Conservation (phyloP, 2,888 invertebrate genomes). For the Lithophane socia region DNA sequence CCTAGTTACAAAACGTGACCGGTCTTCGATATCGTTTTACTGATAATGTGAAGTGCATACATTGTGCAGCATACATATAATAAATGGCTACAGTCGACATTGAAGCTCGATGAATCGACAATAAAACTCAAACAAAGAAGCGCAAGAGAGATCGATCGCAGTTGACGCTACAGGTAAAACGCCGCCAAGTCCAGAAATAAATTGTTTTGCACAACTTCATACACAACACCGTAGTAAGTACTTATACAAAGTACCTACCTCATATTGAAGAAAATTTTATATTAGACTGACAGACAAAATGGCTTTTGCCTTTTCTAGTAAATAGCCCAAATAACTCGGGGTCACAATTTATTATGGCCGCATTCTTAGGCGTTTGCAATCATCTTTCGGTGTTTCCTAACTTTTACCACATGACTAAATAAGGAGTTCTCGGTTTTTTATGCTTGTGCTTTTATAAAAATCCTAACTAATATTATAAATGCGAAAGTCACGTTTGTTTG, state of each 20-base stretch:
- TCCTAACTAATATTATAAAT: too few species aligned
- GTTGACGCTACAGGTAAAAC: constrained; percentile 22
- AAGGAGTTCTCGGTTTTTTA: too few species aligned
- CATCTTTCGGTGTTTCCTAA: too few species aligned
- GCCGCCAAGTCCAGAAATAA: constrained; percentile 57
- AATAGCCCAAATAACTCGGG: neutral
- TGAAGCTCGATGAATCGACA: constrained; percentile 2
- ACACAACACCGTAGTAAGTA: neutral
- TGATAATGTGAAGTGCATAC: constrained; percentile 42
- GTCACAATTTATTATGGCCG: neutral
- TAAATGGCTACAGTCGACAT: neutral
- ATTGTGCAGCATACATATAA: constrained; percentile 6
- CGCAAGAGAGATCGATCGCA: neutral
- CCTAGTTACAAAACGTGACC: constrained; percentile 20
- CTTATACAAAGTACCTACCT: neutral
- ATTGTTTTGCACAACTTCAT: constrained; percentile 8
- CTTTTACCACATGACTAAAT: too few species aligned
- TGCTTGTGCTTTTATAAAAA: too few species aligned
- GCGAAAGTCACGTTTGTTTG: too few species aligned
- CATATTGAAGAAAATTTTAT: neutral
- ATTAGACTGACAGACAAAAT: neutral
- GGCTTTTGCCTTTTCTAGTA: neutral
- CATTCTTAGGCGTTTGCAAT: neutral
- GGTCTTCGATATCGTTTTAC: constrained; percentile 15
- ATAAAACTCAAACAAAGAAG: constrained; percentile 23